Evolutionary conservation across 2,113 vertebrate species (phyloP).

Genomic region (Thunnus maccoyii): DNA sequence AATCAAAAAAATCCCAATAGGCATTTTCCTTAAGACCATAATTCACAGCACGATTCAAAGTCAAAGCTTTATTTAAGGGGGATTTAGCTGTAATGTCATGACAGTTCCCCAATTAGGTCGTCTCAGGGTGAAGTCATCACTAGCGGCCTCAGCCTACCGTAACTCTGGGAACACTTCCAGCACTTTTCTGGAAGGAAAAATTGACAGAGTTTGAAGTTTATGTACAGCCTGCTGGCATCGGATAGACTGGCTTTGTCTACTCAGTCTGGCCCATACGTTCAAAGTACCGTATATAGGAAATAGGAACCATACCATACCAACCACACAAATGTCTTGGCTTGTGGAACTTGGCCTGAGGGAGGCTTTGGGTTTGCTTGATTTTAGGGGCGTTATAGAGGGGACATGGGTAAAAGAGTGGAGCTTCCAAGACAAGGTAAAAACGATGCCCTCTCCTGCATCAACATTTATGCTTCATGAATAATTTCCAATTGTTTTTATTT

Average conservation of each 20-base stretch:
- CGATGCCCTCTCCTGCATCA: background rate
- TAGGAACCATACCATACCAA: slow-evolving; percentile 35
- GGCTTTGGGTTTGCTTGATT: background rate
- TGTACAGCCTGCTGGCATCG: slow-evolving; percentile 43
- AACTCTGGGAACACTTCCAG: slow-evolving; percentile 70
- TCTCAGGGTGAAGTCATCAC: slow-evolving; percentile 69
- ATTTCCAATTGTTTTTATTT: background rate
- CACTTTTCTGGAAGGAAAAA: slow-evolving; percentile 58
- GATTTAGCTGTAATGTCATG: slow-evolving; percentile 60
- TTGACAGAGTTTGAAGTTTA: slow-evolving; percentile 50
- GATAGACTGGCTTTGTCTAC: slow-evolving; percentile 58
- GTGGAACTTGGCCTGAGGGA: slow-evolving; percentile 20
- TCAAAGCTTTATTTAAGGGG: slow-evolving; percentile 67
- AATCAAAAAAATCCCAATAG: slow-evolving; percentile 76
- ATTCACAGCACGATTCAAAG: slow-evolving; percentile 71
- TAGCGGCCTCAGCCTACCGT: slow-evolving; percentile 32
- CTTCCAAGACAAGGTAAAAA: background rate
- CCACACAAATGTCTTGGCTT: slow-evolving; percentile 29
- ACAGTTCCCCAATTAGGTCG: slow-evolving; percentile 70
- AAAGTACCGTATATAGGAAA: slow-evolving; percentile 39
- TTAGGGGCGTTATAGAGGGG: slow-evolving; percentile 9
- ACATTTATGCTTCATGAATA: slow-evolving; percentile 10
- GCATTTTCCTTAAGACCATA: slow-evolving; percentile 65
- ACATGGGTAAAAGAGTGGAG: background rate
- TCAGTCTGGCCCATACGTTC: slow-evolving; percentile 34